A percentile compares a stretch with the other conserved stretches of the same genome.
Conservation (phyloP, 1,140 invertebrate genomes). For the Sarcophaga bullata region DNA sequence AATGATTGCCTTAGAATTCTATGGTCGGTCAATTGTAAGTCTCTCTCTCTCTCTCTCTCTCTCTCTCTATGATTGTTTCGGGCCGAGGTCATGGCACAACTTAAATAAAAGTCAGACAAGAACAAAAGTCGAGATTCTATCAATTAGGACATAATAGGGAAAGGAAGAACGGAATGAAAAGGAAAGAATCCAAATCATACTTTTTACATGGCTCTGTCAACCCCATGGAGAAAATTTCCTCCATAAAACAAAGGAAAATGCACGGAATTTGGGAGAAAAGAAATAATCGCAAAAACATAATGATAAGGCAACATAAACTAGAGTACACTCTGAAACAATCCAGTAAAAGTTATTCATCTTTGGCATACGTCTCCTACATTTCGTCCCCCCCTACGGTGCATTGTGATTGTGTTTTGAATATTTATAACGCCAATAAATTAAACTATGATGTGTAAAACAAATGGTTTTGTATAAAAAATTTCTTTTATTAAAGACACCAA, state of each 20-base stretch:
- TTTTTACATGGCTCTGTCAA: background rate
- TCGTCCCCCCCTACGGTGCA: too few relatives aligned
- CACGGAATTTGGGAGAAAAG: background rate
- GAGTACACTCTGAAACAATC: background rate
- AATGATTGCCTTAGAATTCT: too few relatives aligned
- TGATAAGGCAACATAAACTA: background rate
- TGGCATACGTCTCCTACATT: too few relatives aligned
- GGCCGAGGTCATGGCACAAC: too few relatives aligned
- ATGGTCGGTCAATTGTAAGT: too few relatives aligned
- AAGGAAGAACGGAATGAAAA: background rate
- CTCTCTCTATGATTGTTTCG: too few relatives aligned
- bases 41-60: too few relatives aligned
- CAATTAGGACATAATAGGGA: background rate
- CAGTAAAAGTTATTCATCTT: background rate
- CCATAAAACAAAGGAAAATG: conserved; percentile 11
- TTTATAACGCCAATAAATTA: background rate
- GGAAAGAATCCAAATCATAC: background rate
- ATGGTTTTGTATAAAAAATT: background rate
- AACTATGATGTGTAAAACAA: conserved; percentile 2
- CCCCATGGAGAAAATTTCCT: background rate
- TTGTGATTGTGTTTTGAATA: background rate
- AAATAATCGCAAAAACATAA: background rate
- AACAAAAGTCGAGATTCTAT: background rate
- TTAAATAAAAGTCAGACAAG: background rate
- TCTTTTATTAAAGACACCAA: too few relatives aligned